These are phyloP conservation scores for Unio delphinus DNA, from an alignment of 2,888 invertebrate genomes.

Conservation along the genomic window DNA sequence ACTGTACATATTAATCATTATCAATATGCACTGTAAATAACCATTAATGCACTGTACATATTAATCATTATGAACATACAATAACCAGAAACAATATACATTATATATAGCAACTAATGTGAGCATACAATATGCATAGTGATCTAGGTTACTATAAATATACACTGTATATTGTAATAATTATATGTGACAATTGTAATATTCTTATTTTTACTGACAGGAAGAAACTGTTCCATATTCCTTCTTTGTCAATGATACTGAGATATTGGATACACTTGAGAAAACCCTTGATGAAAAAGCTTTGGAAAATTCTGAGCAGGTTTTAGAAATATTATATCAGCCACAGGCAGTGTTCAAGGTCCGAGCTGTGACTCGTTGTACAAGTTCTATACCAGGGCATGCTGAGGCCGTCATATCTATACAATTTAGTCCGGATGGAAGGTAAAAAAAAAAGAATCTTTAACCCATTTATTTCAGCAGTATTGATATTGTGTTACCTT, in stretches of 20 bases:
- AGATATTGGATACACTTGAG: conserved; percentile 83
- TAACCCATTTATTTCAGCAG: not conserved
- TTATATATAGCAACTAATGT: no score
- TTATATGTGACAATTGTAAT: not conserved
- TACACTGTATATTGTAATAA: no score
- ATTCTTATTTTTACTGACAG: conserved; percentile 40
- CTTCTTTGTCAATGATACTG: conserved; percentile 91
- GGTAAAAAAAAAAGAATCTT: conserved; percentile 54
- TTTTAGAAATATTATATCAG: conserved; percentile 93
- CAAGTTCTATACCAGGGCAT: conserved; percentile 93
- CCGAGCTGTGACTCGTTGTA: conserved; percentile 90
- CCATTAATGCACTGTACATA: no score
- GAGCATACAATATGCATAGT: no score
- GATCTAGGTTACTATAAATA: no score
- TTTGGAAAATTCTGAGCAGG: conserved; percentile 66
- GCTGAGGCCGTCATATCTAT: conserved; percentile 96
- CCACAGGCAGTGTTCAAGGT: conserved; percentile 93
- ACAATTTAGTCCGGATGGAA: conserved; percentile 95
- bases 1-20: no score
- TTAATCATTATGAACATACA: no score
- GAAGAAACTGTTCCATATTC: conserved; percentile 73
- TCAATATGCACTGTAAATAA: no score
- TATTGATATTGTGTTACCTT: not conserved
- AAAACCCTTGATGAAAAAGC: conserved; percentile 82
- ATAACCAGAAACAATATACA: no score